These are phyloP conservation scores for Eutolmus rufibarbis DNA, from an alignment of 2,888 invertebrate genomes.

Conservation along the genomic window DNA sequence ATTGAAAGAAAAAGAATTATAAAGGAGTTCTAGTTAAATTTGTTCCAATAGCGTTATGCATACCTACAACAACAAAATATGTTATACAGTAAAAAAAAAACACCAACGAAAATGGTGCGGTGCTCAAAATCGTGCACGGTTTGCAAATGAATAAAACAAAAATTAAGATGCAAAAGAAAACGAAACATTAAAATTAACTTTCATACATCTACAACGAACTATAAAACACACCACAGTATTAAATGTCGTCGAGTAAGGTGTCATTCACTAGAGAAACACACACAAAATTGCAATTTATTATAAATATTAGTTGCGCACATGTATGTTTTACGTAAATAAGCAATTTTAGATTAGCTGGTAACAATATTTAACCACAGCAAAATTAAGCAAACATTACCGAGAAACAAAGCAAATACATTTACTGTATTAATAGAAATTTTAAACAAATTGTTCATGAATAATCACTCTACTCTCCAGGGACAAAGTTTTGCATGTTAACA, in stretches of 20 bases:
- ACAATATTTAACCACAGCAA: slow-evolving; percentile 16
- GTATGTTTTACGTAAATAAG: slow-evolving; percentile 13
- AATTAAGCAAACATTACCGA: slow-evolving; percentile 11
- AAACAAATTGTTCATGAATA: not conserved
- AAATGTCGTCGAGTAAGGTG: slow-evolving; percentile 22
- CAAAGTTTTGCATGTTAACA: not conserved
- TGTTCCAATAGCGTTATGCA: slow-evolving; percentile 3
- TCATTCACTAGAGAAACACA: slow-evolving; percentile 20
- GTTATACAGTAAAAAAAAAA: not conserved
- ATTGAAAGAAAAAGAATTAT: slow-evolving; percentile 3
- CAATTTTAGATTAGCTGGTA: slow-evolving; percentile 34
- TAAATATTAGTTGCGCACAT: slow-evolving; percentile 37
- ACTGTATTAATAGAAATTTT: not conserved
- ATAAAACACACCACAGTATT: slow-evolving; percentile 22
- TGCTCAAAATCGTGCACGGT: not conserved
- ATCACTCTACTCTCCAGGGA: not conserved
- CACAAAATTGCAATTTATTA: slow-evolving; percentile 22
- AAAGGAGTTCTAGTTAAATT: slow-evolving; percentile 9
- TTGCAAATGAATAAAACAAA: not conserved
- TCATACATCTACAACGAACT: slow-evolving; percentile 35
- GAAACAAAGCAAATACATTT: not conserved
- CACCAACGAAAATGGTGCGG: not conserved
- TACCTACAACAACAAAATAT: not conserved
- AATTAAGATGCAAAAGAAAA: not conserved
- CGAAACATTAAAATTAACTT: not conserved